Evolutionary conservation across 2,888 invertebrate genomes (phyloP), one percentile per base, ranked within the genome.

Genomic region (Drosophila yooni): DNA sequence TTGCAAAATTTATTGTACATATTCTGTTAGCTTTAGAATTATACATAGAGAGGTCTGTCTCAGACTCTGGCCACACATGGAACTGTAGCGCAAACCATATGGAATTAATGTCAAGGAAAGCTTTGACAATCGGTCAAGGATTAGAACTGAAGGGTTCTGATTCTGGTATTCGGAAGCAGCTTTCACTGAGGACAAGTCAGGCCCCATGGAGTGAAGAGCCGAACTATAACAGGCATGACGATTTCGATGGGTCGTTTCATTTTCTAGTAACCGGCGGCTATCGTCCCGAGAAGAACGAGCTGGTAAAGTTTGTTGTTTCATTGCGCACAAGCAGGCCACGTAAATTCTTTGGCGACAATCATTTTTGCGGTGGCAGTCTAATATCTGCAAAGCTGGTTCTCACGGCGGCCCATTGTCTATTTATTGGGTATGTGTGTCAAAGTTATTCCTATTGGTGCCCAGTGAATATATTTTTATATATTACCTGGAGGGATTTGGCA

Each of bases 331-430:
- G 0, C 0, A 40, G 18, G 1, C 27, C 63, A 7, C 15, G 2
- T 0, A 69, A 58, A 46, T 86, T 56, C 54, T 91, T 89, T 60
- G 89, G 89, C 0, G 76, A 79, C 2, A 79, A 70, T 58, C 90
- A 90, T 43, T 60, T 76, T 0, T 90, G 90, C 56, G 89, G 89
- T 0, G 90, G 90, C n/a, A 31, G 69, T 2, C 74, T 91, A 25
- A 74, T 90, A 18, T 60, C 63, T 2, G 0, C 34, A 5, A 70
- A 43, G 13, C n/a, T 33, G 2, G 61, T 90, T 25, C 25, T 90
- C 0, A 82, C 91, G 1, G 91, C 90, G 2, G 90, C 84, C 0
- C 90, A 90, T 61, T 90, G 90, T 40, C 3, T 88, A 3, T 72
- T 2, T 29, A 0, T 13, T 4, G 56, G 58, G 86, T 88, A 46